Conservation (phyloP, 2,113 vertebrate genomes). For the Equus quagga region DNA sequence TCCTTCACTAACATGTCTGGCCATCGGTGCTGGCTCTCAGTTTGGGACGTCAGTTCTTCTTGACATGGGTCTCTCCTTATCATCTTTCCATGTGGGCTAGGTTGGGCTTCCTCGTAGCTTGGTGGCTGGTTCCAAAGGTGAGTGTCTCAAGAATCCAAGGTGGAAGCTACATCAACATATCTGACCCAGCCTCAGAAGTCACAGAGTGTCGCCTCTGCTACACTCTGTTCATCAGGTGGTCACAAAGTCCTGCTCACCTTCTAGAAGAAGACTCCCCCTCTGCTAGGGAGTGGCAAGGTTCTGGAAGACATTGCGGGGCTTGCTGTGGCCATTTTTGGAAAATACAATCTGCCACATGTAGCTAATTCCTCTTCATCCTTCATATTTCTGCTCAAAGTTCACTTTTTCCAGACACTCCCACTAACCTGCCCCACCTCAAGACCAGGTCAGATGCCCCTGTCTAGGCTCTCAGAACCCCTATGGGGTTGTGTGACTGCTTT, state of each 20-base stretch:
- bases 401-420: neutral
- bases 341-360: neutral
- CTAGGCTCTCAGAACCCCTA: neutral
- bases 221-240: neutral
- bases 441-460: neutral
- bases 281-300: neutral
- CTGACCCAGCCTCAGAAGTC: neutral
- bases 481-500: neutral
- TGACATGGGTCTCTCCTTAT: neutral
- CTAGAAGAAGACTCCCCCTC: neutral
- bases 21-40: neutral
- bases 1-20: neutral
- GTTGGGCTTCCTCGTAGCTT: neutral
- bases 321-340: neutral
- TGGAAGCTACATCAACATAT: neutral
- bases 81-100: neutral
- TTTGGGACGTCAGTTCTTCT: neutral
- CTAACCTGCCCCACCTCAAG: neutral
- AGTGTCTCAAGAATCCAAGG: neutral
- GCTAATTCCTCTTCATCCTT: neutral
- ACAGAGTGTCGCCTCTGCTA: neutral
- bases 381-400: neutral
- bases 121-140: neutral
- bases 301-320: neutral
- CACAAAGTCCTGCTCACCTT: neutral